phyloP scores from a whole-genome alignment of 2,888 invertebrate genomes.

The Allacma fusca region DNA sequence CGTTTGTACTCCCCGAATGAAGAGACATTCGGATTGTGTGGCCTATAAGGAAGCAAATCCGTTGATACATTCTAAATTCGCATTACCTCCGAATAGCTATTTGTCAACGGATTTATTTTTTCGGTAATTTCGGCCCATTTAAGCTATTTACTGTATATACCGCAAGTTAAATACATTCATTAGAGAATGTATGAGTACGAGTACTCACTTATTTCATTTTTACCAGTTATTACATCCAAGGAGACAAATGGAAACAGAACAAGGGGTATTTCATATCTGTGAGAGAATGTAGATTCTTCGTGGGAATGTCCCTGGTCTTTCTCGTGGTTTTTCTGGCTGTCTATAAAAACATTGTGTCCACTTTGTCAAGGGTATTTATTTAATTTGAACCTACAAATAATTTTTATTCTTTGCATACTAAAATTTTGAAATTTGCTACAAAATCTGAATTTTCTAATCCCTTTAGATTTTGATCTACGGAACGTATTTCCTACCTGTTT shows the following conservation, averaged over 20 bases:
- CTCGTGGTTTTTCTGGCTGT: slow-evolving; percentile 30
- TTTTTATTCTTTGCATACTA: too few relatives aligned
- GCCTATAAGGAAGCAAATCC: slow-evolving; percentile 40
- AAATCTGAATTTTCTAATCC: neutral
- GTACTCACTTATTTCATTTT: too few relatives aligned
- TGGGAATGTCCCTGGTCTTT: slow-evolving; percentile 35
- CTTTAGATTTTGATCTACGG: slow-evolving; percentile 11
- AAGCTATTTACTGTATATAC: too few relatives aligned
- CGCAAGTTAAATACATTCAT: too few relatives aligned
- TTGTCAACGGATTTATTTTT: slow-evolving; percentile 45
- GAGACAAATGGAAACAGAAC: slow-evolving; percentile 38
- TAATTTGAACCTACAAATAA: too few relatives aligned
- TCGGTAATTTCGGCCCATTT: slow-evolving; percentile 36
- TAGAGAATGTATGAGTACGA: too few relatives aligned
- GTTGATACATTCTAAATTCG: neutral
- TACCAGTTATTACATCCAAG: slow-evolving; percentile 38
- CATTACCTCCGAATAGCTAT: neutral
- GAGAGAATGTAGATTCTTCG: slow-evolving; percentile 39
- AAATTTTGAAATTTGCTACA: too few relatives aligned
- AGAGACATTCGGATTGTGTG: slow-evolving; percentile 25
- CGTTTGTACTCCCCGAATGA: slow-evolving; percentile 40
- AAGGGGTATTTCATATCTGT: slow-evolving; percentile 30
- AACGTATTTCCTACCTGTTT: neutral
- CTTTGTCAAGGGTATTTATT: neutral
- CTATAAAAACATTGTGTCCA: slow-evolving; percentile 23